Conservation (phyloP, 37 sponge, comb jelly and placozoan species). For the Diacarnus erythraeanus region DNA sequence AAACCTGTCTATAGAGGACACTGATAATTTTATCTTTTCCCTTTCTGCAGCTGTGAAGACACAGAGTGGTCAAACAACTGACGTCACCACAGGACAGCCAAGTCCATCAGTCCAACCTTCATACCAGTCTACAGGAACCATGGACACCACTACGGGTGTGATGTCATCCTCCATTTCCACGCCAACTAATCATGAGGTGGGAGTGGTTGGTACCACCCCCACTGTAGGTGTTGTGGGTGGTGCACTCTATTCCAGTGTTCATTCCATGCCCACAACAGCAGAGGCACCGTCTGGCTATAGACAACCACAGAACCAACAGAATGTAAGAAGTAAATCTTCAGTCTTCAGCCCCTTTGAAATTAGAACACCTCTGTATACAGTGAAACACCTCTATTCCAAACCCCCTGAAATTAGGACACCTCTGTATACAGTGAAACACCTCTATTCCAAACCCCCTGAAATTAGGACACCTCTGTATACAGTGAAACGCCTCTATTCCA, state of each 20-base stretch:
- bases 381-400: too few species aligned
- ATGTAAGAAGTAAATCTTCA: background rate
- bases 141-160: background rate
- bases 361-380: too few species aligned
- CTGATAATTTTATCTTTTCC: too few species aligned
- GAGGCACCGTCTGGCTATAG: background rate
- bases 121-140: background rate
- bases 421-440: too few species aligned
- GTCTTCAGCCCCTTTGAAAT: too few species aligned
- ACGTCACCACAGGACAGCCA: conserved; percentile 42
- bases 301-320: conserved; percentile 2
- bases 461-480: too few species aligned
- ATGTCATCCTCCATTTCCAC: background rate
- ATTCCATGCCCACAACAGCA: background rate
- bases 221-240: background rate
- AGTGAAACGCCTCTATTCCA: too few species aligned
- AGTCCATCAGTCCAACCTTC: conserved; percentile 14
- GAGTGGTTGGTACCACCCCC: background rate
- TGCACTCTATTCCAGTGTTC: background rate
- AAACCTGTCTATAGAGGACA: too few species aligned
- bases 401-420: too few species aligned
- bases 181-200: background rate
- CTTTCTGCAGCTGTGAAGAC: background rate
- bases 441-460: too few species aligned
- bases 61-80: conserved; percentile 13